Percentiles rank a stretch among this genome's conserved stretches.
Conservation (phyloP, 2,113 vertebrate genomes). For the Dicaeum eximium region DNA sequence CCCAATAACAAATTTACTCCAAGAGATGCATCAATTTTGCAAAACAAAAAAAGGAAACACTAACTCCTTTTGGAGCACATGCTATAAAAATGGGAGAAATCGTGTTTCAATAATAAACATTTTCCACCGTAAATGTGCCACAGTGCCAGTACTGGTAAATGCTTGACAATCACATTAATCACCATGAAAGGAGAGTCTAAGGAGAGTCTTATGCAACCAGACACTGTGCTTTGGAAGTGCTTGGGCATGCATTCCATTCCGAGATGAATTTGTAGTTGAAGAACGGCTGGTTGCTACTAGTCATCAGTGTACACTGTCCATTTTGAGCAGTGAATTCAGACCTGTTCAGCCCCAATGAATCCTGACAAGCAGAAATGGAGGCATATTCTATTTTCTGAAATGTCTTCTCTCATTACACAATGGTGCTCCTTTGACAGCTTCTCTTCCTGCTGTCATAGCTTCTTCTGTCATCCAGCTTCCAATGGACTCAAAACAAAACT, state of each 20-base stretch:
- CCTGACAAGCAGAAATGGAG: conserved; percentile 58
- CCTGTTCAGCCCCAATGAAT: conserved; percentile 16
- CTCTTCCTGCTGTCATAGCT: conserved; percentile 25
- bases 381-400: conserved; percentile 59
- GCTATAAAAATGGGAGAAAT: background rate
- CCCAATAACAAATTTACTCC: background rate
- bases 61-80: background rate
- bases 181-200: background rate
- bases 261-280: background rate
- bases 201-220: background rate
- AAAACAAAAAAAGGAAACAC: background rate
- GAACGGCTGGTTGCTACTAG: conserved; percentile 3
- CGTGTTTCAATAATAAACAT: background rate
- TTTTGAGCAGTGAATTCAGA: conserved; percentile 14
- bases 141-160: background rate
- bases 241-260: background rate
- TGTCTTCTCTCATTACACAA: conserved; percentile 16
- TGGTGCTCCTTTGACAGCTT: conserved; percentile 35
- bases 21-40: background rate
- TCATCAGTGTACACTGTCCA: conserved; percentile 7
- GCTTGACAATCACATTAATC: conserved; percentile 27
- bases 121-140: background rate
- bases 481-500: conserved; percentile 11
- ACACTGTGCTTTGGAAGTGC: background rate
- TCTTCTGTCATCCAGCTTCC: background rate